Conservation (phyloP, 2,797 vertebrate genomes). For the Spinibarbus caldwelli region DNA sequence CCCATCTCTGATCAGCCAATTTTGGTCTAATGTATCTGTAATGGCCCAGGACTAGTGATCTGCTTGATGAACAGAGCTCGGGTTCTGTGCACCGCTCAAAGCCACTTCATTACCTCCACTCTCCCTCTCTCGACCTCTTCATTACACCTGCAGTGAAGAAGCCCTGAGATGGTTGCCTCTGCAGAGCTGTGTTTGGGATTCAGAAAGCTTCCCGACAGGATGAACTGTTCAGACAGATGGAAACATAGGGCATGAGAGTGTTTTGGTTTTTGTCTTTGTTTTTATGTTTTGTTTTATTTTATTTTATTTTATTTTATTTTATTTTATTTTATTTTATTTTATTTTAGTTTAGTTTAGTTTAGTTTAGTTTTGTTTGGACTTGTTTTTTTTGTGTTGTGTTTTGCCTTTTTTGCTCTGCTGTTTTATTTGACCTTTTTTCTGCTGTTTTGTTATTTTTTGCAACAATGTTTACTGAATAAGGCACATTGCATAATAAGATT, state of each 20-base stretch:
- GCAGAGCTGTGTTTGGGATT: slow-evolving; percentile 21
- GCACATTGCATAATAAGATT: background rate
- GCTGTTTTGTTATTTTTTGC: background rate
- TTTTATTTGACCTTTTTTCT: background rate
- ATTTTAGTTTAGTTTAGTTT: too few relatives aligned
- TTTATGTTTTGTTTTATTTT: background rate
- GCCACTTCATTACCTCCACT: slow-evolving; percentile 57
- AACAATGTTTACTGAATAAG: background rate
- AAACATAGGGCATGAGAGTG: background rate
- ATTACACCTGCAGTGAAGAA: slow-evolving; percentile 43
- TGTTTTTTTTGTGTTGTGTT: background rate
- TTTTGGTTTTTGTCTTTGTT: too few relatives aligned
- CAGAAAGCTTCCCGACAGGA: background rate
- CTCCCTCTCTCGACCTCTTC: slow-evolving; percentile 47
- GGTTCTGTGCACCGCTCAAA: slow-evolving; percentile 53
- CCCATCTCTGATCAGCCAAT: slow-evolving; percentile 66
- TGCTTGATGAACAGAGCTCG: slow-evolving; percentile 61
- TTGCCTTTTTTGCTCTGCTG: background rate
- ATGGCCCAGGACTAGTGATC: slow-evolving; percentile 70
- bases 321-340: too few relatives aligned
- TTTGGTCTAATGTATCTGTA: slow-evolving; percentile 74
- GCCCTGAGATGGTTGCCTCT: slow-evolving; percentile 16
- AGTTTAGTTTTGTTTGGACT: too few relatives aligned
- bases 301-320: background rate
- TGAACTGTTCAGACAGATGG: background rate